Evolutionary conservation across 2,797 vertebrate genomes (phyloP).

Genomic region (Pterois miles): DNA sequence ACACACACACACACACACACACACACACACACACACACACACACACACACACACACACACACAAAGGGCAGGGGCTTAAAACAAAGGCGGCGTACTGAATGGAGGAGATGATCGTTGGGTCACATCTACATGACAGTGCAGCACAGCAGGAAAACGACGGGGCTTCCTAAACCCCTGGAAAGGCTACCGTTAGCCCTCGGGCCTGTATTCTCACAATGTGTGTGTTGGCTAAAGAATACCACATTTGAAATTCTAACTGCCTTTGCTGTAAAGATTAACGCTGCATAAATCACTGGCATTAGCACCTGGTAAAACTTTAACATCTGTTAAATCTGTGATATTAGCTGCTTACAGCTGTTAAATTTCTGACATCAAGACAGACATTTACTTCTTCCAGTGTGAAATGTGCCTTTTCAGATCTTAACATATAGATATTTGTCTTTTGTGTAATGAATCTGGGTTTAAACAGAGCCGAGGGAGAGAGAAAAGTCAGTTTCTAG

Average conservation of each 20-base stretch:
- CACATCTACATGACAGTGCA: conserved; percentile 69
- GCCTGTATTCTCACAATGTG: conserved; percentile 16
- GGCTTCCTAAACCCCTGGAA: conserved; percentile 49
- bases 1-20: conserved; percentile 16
- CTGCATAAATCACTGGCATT: conserved; percentile 40
- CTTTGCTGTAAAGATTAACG: conserved; percentile 20
- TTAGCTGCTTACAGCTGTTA: neutral
- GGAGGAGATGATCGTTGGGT: conserved; percentile 61
- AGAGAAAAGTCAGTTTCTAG: neutral
- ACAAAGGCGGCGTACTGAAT: conserved; percentile 56
- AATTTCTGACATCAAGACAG: neutral
- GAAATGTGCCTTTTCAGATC: neutral
- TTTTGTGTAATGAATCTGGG: neutral
- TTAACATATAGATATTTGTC: neutral
- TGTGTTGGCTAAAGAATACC: conserved; percentile 28
- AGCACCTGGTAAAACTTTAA: conserved; percentile 28
- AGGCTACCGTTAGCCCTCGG: conserved; percentile 34
- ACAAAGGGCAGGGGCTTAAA: conserved; percentile 28
- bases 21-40: conserved; percentile 7
- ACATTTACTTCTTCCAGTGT: neutral
- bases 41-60: conserved; percentile 12
- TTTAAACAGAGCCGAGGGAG: neutral
- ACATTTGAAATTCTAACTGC: conserved; percentile 56
- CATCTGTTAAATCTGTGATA: conserved; percentile 12
- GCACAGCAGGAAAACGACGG: conserved; percentile 52